These are phyloP conservation scores for Nasalis larvatus DNA, from an alignment of 2,113 vertebrate genomes.

Conservation along the genomic window DNA sequence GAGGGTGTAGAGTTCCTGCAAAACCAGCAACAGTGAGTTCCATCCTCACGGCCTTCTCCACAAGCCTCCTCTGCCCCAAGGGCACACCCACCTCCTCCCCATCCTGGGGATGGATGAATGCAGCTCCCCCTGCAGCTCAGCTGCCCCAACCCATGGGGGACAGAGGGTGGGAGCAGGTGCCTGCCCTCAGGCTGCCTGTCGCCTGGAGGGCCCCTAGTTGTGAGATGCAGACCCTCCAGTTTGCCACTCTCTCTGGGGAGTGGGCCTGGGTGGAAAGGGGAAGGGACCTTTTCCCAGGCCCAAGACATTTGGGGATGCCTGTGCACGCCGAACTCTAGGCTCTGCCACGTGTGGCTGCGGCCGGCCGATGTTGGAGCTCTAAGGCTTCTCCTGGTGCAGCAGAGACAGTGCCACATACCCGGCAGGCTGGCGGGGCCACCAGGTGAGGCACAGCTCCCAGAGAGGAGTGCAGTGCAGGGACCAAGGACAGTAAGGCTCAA, in stretches of 20 bases:
- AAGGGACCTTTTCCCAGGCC: not conserved
- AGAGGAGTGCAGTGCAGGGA: not conserved
- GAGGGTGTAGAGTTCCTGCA: not conserved
- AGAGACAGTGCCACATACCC: not conserved
- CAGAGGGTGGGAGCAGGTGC: not conserved
- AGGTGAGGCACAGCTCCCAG: not conserved
- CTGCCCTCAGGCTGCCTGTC: not conserved
- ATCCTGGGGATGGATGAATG: not conserved
- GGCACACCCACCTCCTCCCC: not conserved
- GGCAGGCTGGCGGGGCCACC: not conserved
- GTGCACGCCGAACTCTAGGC: not conserved
- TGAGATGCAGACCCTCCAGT: not conserved
- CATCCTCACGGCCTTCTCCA: not conserved
- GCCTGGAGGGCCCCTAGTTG: not conserved
- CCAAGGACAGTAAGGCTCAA: not conserved
- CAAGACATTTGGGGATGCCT: not conserved
- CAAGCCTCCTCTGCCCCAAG: not conserved
- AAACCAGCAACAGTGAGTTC: not conserved
- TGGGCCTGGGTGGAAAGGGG: no score
- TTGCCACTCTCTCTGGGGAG: not conserved
- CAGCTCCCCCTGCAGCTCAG: not conserved
- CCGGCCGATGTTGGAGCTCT: not conserved
- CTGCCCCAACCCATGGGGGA: not conserved
- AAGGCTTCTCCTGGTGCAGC: not conserved
- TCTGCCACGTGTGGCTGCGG: not conserved